Percentiles rank a stretch among this genome's conserved stretches.
Conservation (phyloP, 2,113 vertebrate genomes). For the Tychaedon coryphoeus region DNA sequence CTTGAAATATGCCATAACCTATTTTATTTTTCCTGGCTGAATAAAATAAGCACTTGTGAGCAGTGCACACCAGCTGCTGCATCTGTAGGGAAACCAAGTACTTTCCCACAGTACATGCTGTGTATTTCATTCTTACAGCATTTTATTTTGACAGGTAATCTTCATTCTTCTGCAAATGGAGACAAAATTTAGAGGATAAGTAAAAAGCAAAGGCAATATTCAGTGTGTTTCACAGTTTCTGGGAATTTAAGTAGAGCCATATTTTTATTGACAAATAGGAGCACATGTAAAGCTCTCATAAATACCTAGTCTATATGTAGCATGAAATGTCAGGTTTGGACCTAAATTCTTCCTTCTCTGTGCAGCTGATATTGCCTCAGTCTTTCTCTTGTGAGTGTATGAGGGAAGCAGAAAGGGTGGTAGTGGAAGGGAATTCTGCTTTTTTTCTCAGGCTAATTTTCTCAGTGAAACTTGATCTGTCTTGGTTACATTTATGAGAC, state of each 20-base stretch:
- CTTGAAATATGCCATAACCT: slow-evolving; percentile 56
- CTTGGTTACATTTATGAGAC: slow-evolving; percentile 41
- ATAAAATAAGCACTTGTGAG: slow-evolving; percentile 70
- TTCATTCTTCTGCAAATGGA: slow-evolving; percentile 62
- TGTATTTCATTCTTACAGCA: slow-evolving; percentile 70
- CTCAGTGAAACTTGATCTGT: slow-evolving; percentile 49
- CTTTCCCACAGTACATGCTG: slow-evolving; percentile 71
- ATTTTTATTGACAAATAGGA: background rate
- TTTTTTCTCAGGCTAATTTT: slow-evolving; percentile 62
- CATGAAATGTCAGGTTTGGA: background rate
- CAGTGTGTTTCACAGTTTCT: background rate
- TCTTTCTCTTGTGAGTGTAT: background rate
- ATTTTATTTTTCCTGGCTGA: slow-evolving; percentile 62
- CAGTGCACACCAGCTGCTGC: slow-evolving; percentile 68
- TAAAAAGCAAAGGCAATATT: slow-evolving; percentile 38
- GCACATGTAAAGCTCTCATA: background rate
- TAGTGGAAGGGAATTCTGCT: background rate
- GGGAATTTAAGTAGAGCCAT: slow-evolving; percentile 43
- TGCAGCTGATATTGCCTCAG: background rate
- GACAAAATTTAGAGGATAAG: slow-evolving; percentile 56
- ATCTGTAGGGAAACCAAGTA: slow-evolving; percentile 58
- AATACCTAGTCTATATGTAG: background rate
- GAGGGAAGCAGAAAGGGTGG: background rate
- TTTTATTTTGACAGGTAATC: slow-evolving; percentile 73
- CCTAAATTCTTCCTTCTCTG: background rate